phyloP scores from a whole-genome alignment of 2,797 vertebrate species.

The Moxostoma hubbsi region DNA sequence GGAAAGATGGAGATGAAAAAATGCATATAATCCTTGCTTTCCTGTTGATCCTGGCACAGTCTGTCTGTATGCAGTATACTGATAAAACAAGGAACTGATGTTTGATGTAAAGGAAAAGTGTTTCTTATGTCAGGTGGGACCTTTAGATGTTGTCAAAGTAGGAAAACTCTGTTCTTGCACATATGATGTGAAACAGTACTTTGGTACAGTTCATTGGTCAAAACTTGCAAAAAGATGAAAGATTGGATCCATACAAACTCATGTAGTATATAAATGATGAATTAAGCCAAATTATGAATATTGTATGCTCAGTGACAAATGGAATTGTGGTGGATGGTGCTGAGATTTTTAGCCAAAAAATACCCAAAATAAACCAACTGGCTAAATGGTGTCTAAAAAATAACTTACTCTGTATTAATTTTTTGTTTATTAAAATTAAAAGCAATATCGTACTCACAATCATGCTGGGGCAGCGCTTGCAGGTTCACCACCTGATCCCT shows the following conservation, averaged over 20 bases:
- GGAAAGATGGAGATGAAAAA: conserved; percentile 70
- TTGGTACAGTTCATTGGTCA: conserved; percentile 1
- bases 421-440: too few relatives aligned
- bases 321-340: too few relatives aligned
- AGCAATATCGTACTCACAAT: too few relatives aligned
- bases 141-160: conserved; percentile 34
- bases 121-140: conserved; percentile 7
- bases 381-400: too few relatives aligned
- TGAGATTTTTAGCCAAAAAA: too few relatives aligned
- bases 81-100: conserved; percentile 34
- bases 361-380: too few relatives aligned
- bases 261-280: conserved; percentile 19
- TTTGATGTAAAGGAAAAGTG: conserved; percentile 23
- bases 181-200: conserved; percentile 21
- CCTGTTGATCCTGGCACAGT: conserved; percentile 73
- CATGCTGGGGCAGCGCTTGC: too few relatives aligned
- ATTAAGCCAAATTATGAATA: background rate
- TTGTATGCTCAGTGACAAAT: too few relatives aligned
- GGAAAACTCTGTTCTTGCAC: background rate
- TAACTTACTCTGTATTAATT: too few relatives aligned
- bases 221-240: conserved; percentile 34
- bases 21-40: conserved; percentile 66
- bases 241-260: conserved; percentile 15
- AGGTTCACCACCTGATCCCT: too few relatives aligned
- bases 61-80: conserved; percentile 54